These are phyloP conservation scores for Watsonalla cultraria DNA, from an alignment of 2,888 invertebrate species.

Conservation along the genomic window DNA sequence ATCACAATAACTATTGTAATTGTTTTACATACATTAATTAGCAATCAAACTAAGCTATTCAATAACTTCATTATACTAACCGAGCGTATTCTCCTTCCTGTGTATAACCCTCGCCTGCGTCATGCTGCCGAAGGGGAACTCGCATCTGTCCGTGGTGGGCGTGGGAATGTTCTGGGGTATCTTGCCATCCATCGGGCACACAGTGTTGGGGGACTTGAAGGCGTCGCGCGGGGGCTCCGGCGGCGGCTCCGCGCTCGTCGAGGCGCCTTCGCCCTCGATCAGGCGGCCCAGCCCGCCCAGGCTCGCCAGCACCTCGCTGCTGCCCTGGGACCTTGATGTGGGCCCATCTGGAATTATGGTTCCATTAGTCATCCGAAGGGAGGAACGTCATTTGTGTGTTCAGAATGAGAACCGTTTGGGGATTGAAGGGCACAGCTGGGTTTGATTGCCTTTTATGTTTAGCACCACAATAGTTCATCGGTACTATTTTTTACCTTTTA, in stretches of 20 bases:
- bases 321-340: constrained; percentile 46
- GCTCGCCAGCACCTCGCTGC: constrained; percentile 52
- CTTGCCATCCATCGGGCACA: constrained; percentile 90
- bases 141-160: constrained; percentile 76
- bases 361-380: background rate
- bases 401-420: too few species aligned
- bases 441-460: too few species aligned
- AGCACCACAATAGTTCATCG: too few species aligned
- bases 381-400: too few species aligned
- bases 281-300: constrained; percentile 63
- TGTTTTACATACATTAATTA: too few species aligned
- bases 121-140: constrained; percentile 95
- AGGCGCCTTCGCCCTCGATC: constrained; percentile 42
- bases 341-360: constrained; percentile 45
- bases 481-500: too few species aligned
- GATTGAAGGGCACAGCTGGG: too few species aligned
- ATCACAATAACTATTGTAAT: background rate
- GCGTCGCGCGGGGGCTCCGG: constrained; percentile 52
- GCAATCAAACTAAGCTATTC: background rate
- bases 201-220: constrained; percentile 91
- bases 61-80: constrained; percentile 24
- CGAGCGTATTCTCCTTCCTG: constrained; percentile 81
- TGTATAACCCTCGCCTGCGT: constrained; percentile 93
- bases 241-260: constrained; percentile 29
- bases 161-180: constrained; percentile 78